Percentiles rank a stretch among this genome's conserved stretches.
These are phyloP conservation scores for Enteromius anoplus DNA, from an alignment of 2,797 vertebrate genomes.

Conservation along the genomic window DNA sequence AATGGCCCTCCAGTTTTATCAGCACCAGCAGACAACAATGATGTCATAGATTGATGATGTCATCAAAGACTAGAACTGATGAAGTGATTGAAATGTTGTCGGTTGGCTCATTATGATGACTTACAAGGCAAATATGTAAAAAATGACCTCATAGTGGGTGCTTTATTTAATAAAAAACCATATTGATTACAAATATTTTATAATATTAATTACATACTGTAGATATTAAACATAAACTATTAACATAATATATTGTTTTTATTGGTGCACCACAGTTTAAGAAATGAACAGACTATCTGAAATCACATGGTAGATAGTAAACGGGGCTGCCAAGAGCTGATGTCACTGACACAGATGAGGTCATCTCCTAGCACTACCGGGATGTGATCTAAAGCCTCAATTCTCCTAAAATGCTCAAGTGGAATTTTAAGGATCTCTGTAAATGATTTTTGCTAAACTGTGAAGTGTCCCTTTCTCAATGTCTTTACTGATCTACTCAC, in stretches of 20 bases:
- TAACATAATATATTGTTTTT: slow-evolving; percentile 4
- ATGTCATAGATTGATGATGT: slow-evolving; percentile 45
- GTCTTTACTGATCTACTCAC: slow-evolving; percentile 25
- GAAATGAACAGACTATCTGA: neutral
- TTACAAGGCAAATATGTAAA: slow-evolving; percentile 18
- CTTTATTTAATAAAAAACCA: slow-evolving; percentile 24
- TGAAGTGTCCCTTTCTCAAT: slow-evolving; percentile 32
- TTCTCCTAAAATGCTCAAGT: slow-evolving; percentile 1
- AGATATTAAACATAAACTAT: neutral
- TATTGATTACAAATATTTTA: neutral
- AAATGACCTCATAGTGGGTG: slow-evolving; percentile 26
- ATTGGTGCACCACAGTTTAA: slow-evolving; percentile 4
- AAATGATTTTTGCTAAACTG: slow-evolving; percentile 49
- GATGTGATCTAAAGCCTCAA: slow-evolving; percentile 18
- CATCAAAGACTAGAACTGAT: slow-evolving; percentile 34
- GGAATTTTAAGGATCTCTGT: slow-evolving; percentile 23
- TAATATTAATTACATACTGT: neutral
- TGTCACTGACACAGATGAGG: slow-evolving; percentile 42
- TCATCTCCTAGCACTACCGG: slow-evolving; percentile 41
- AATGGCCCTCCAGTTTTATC: neutral
- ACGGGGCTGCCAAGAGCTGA: slow-evolving; percentile 26
- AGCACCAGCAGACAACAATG: slow-evolving; percentile 47
- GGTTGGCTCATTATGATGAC: slow-evolving; percentile 10
- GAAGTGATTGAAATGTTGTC: slow-evolving; percentile 52
- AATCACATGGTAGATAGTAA: slow-evolving; percentile 4